Conservation (phyloP, 2,113 vertebrate genomes). For the Pyxicephalus adspersus region DNA sequence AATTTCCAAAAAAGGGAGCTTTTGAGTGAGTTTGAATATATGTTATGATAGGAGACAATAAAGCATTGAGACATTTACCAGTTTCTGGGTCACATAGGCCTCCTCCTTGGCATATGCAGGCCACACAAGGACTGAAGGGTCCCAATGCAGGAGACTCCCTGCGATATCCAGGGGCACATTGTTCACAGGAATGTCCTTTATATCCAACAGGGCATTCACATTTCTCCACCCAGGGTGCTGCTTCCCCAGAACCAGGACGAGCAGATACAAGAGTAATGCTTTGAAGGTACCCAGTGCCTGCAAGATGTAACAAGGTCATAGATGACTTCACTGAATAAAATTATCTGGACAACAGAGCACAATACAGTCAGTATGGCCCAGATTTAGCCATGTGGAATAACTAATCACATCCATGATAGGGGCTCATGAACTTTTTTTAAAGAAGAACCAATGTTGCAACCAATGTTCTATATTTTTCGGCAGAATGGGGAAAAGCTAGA, state of each 20-base stretch:
- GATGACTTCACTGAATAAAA: not conserved
- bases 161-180: constrained; percentile 80
- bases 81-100: constrained; percentile 86
- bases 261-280: constrained; percentile 83
- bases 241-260: constrained; percentile 62
- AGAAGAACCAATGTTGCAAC: no score
- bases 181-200: constrained; percentile 83
- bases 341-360: no score
- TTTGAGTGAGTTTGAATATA: not conserved
- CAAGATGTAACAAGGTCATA: constrained; percentile 9
- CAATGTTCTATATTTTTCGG: no score
- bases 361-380: no score
- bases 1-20: not conserved
- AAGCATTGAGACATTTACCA: constrained; percentile 67
- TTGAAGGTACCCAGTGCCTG: constrained; percentile 90
- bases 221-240: constrained; percentile 82
- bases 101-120: constrained; percentile 81
- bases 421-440: no score
- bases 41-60: not conserved
- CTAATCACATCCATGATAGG: no score
- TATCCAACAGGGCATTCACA: constrained; percentile 80
- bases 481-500: no score
- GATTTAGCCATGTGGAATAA: no score
- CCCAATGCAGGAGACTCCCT: constrained; percentile 68
- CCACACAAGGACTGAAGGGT: constrained; percentile 78